Base-by-base conservation (phyloP, 53 echinoderm and acorn worm genomes). In the Actinopyga echinites region DNA sequence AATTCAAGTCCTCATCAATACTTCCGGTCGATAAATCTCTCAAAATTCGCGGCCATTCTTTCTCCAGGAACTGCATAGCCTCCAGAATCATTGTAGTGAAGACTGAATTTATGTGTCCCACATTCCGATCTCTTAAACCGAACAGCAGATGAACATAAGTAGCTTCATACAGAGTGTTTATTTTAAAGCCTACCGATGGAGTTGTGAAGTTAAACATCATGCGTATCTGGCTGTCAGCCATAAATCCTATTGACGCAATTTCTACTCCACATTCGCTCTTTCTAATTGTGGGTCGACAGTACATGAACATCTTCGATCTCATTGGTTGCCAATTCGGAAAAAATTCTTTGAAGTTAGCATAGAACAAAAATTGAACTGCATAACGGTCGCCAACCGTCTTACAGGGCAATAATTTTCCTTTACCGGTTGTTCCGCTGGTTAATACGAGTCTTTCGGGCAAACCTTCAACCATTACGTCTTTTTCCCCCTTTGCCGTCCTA, bases 21-120 rank as follows among this genome's bases (percentile, higher is more conserved):
- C 71, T 71, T 40, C 71, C 71, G 45, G 71, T 71, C 21, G 71
- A 71, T 3, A 71, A 40, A 71, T 71, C 71, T 71, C 44, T 21
- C 26, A 71, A 23, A 25, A 71, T 8, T 10, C 44, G 44, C 8
- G 71, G 71, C 71, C 71, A 71, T 71, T 71, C 34, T 17, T 26
- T 71, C 10, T 71, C 71, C 23, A 71, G 2, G 15, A 71, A 20
- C 3, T 71, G 71, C 42, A 40, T 71, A 25, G 34, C 71, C 40
- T 71, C 71, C 15, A 71, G 71, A 5, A 71, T 4, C 19, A 43
- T 40, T 8, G 71, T 71, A 10, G 71, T 71, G n/a, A 42, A 71
- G 21, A 23, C 11, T 11, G 19, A 9, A 4, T 6, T 6, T 4
- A 71, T 4, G 2, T 5, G n/a, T 23, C 71, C 42, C 22, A 71